phyloP scores from a whole-genome alignment of 2,113 vertebrate species.

The Cyprinodon tularosa region DNA sequence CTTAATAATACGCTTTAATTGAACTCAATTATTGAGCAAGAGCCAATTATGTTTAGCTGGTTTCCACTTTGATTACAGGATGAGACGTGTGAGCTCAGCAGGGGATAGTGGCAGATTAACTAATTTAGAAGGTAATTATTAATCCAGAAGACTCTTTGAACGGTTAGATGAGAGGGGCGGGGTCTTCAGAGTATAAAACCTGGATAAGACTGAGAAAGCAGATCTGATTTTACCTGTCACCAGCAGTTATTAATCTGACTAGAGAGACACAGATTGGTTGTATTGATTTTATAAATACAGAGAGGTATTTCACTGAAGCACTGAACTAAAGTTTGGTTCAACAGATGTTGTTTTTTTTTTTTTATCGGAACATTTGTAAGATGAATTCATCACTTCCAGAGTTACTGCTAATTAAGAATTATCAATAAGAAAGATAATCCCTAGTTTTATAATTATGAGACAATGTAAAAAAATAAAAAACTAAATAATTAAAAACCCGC shows the following conservation, averaged over 20 bases:
- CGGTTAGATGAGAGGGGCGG: background rate
- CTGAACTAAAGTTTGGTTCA: background rate
- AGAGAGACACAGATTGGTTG: background rate
- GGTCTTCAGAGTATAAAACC: background rate
- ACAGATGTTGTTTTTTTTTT: background rate
- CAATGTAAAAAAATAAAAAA: background rate
- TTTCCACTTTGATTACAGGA: slow-evolving; percentile 6
- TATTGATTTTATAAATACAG: background rate
- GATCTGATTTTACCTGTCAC: background rate
- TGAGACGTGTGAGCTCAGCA: slow-evolving; percentile 7
- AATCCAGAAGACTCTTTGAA: slow-evolving; percentile 5
- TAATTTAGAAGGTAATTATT: slow-evolving; percentile 13
- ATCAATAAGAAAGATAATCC: background rate
- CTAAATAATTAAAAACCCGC: too few relatives aligned
- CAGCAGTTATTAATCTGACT: too few relatives aligned
- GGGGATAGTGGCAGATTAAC: slow-evolving; percentile 6
- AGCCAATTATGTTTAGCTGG: slow-evolving; percentile 7
- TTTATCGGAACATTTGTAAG: background rate
- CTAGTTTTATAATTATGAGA: background rate
- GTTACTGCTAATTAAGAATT: background rate
- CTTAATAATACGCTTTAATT: background rate
- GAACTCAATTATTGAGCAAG: background rate
- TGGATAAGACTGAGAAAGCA: background rate
- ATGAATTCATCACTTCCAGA: background rate
- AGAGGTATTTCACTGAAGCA: background rate